phyloP scores from a whole-genome alignment of 1,140 invertebrate genomes.

The Reticulitermes speratus region DNA sequence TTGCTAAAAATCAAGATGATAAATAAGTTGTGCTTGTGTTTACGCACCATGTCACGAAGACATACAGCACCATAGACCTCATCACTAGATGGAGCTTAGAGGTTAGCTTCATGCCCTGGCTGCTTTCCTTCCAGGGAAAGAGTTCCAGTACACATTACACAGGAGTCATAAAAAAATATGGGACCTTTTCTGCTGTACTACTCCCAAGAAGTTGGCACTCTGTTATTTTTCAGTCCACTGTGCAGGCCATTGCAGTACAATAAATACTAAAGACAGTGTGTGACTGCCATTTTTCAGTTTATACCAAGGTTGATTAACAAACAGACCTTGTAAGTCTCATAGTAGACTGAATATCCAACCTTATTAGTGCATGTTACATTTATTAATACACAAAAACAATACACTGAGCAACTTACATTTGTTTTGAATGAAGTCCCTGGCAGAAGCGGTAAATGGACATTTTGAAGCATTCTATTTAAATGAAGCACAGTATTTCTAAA shows the following conservation, averaged over 20 bases:
- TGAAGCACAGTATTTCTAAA: background rate
- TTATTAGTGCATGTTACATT: background rate
- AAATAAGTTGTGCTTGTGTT: too few relatives aligned
- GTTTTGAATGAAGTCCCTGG: conserved; percentile 1
- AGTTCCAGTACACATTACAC: too few relatives aligned
- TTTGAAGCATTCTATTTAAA: background rate
- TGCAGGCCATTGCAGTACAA: background rate
- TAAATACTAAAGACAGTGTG: background rate
- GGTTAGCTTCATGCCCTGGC: too few relatives aligned
- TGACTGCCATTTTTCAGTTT: background rate
- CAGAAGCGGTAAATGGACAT: conserved; percentile 6
- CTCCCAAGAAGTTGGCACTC: too few relatives aligned
- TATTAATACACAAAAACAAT: background rate
- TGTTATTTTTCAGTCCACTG: background rate
- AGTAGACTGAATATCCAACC: background rate
- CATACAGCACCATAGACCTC: too few relatives aligned
- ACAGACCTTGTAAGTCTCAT: too few relatives aligned
- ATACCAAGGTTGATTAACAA: background rate
- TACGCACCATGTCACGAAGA: too few relatives aligned
- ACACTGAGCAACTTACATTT: background rate
- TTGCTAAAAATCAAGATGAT: too few relatives aligned
- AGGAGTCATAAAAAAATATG: too few relatives aligned
- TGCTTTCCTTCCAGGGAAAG: too few relatives aligned
- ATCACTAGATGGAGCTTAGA: too few relatives aligned
- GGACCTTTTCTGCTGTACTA: too few relatives aligned